These are phyloP conservation scores for Diplodus sargus DNA, from an alignment of 2,797 vertebrate species.

Conservation along the genomic window DNA sequence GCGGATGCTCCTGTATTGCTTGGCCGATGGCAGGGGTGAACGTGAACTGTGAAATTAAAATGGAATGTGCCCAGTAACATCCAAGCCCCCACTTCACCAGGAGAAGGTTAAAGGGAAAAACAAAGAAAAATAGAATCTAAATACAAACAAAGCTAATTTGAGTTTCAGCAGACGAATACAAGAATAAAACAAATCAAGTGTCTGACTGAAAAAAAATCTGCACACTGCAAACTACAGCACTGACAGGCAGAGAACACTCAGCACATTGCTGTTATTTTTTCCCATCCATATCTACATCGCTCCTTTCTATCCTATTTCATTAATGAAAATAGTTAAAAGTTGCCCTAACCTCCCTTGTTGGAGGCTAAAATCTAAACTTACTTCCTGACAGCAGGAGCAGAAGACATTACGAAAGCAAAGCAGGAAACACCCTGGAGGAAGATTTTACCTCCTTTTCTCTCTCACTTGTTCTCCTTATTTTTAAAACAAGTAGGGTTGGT, in stretches of 20 bases:
- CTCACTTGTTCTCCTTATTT: slow-evolving; percentile 49
- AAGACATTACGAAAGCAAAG: slow-evolving; percentile 67
- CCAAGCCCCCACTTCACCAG: too few species aligned
- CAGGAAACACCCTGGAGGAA: slow-evolving; percentile 63
- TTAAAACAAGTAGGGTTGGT: slow-evolving; percentile 22
- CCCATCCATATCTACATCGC: background rate
- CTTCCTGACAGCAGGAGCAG: slow-evolving; percentile 56
- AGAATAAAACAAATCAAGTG: background rate
- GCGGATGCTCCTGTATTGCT: too few species aligned
- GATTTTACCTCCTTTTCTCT: slow-evolving; percentile 55
- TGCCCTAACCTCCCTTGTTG: slow-evolving; percentile 18
- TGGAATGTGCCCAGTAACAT: background rate
- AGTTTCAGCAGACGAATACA: background rate
- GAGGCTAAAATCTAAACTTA: slow-evolving; percentile 47
- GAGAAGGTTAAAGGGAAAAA: background rate
- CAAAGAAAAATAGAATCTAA: background rate
- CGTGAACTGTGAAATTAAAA: background rate
- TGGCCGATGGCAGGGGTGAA: too few species aligned
- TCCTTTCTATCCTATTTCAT: background rate
- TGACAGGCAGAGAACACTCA: background rate
- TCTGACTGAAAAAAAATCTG: background rate
- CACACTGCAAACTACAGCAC: background rate
- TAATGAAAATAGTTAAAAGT: background rate
- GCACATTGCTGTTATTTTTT: background rate
- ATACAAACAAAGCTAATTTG: background rate